Evolutionary conservation across 2,888 invertebrate species (phyloP), one percentile per base, ranked within the genome.

Genomic region (Luperina testacea): DNA sequence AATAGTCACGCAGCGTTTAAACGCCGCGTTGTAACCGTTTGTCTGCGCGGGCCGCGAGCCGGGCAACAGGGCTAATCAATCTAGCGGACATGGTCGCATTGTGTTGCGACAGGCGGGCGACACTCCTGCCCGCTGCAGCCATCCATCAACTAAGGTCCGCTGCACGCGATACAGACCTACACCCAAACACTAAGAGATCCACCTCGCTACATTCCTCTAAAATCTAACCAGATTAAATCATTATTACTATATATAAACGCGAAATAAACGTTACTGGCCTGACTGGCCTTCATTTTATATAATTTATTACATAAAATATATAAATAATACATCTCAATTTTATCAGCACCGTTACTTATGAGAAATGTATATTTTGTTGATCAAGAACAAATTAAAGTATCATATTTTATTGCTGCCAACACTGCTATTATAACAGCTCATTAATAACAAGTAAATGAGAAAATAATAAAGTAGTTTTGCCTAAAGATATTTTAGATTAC

Each of bases 101-200:
- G 90, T 90, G 88, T 88, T 87, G 88, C 89, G 90, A 91, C 91
- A 90, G 81, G 80, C 89, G 80, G 77, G 86, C 89, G 90, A 90
- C 91, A 90, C 87, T 85, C 78, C 84, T 84, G 86, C 75, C 75
- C 72, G 79, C 79, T 83, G 76, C 81, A 81, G 69, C 85, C 88
- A 90, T 92, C 90, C 90, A 90, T 90, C 89, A 90, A 82, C 64
- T 65, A 76, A 85, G 85, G 84, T 85, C 86, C 80, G 71, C 89
- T 78, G 79, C 80, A 76, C 78, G 78, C 78, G 64, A 83, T 75
- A 78, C 65, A 59, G 64, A 76, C 82, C 42, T 45, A 76, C 78
- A 79, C 73, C 74, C 74, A 79, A 77, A 83, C 81, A 83, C 84
- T 72, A 75, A 76, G 51, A 84, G 80, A 84, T 81, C 72, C 85